These are phyloP conservation scores for Stichopus horrens DNA, from an alignment of 53 echinoderm and acorn worm species.

Conservation along the genomic window DNA sequence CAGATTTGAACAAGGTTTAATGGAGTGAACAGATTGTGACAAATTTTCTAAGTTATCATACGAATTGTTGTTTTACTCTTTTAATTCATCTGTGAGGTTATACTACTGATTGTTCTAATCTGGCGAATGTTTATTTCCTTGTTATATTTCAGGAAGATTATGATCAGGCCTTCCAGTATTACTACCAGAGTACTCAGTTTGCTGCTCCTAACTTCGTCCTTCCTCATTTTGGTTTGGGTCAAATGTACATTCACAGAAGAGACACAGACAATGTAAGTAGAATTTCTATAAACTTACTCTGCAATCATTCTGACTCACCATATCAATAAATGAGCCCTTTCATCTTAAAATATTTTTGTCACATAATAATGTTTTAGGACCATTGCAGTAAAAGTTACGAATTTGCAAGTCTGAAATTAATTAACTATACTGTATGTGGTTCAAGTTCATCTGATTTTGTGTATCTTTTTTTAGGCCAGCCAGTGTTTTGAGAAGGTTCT, in stretches of 20 bases:
- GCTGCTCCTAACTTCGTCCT: conserved; percentile 84
- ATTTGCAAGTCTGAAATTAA: too few species aligned
- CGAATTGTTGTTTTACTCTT: too few species aligned
- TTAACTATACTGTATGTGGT: too few species aligned
- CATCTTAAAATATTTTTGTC: too few species aligned
- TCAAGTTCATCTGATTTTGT: background rate
- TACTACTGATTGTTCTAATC: too few species aligned
- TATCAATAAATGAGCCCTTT: background rate
- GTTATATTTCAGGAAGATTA: conserved; percentile 68
- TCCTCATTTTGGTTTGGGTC: conserved; percentile 94
- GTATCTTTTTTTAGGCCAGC: conserved; percentile 56
- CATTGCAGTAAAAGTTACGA: too few species aligned
- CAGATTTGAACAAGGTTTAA: too few species aligned
- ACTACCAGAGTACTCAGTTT: conserved; percentile 97
- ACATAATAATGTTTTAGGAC: too few species aligned
- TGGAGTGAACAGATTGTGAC: too few species aligned
- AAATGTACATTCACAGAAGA: conserved; percentile 98
- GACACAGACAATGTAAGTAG: conserved; percentile 90
- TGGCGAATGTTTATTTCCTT: background rate
- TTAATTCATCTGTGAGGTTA: too few species aligned
- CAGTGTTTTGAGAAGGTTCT: conserved; percentile 99
- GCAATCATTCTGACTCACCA: background rate
- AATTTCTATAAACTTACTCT: background rate
- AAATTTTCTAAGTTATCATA: too few species aligned
- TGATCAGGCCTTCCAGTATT: conserved; percentile 98